Base-by-base conservation (phyloP, 2,797 vertebrate genomes). In the Sus cebifrons region DNA sequence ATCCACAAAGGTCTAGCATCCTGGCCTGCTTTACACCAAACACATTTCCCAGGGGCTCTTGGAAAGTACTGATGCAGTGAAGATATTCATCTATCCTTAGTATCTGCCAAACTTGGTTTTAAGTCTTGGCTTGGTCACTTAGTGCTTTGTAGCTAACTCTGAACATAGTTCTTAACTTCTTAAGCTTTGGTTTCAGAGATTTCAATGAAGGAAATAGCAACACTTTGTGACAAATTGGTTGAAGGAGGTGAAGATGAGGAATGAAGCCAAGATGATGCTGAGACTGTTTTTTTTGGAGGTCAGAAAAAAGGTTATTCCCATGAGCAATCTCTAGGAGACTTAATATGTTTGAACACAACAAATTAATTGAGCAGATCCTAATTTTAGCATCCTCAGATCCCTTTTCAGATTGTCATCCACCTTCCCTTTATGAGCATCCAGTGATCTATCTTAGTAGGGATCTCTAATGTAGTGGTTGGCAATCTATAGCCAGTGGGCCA, bases 161-260 rank as follows among this genome's bases (percentile, higher is more conserved):
- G 40, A 54, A 70, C 16, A 7, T 71, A 20, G 49, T 87, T 82
- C 36, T 86, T 90, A 74, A 60, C 18, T 49, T 92, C 62, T n/a
- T 40, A 32, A 68, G 14, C 71, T 58, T 75, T 82, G 36, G 27
- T 83, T 95, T 73, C 16, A 73, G 73, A 87, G 81, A 84, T 86
- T 89, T 87, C 62, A 21, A 0, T 62, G 77, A 77, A 90, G 29
- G 6, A 87, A 87, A 65, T n/a, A 68, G 70, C 20, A 83, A 54
- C 4, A 4, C 7, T 81, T 83, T 32, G 23, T 54, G 52, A 67
- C 40, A 73, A 29, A 68, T n/a, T 64, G 40, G 49, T 58, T 92
- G 58, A 90, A 87, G 25, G 32, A 54, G 17, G 62, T 75, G 13
- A 85, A 89, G 74, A 54, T 40, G 6, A 85, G 68, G 12, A 17